phyloP scores from a whole-genome alignment of 2,797 vertebrate species.

The Tarsius wallacei region DNA sequence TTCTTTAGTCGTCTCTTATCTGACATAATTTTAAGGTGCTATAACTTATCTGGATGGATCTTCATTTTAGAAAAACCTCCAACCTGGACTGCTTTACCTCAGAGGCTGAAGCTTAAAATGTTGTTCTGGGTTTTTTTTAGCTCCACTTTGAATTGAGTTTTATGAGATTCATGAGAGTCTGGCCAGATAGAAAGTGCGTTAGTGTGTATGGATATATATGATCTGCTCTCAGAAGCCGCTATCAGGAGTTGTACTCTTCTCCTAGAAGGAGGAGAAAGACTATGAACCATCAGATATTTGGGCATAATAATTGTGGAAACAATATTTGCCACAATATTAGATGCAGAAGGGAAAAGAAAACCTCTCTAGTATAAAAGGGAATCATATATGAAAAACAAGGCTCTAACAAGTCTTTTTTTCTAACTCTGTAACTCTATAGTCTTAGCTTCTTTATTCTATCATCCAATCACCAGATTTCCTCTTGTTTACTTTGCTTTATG shows the following conservation, averaged over 20 bases:
- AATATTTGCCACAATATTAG: not conserved
- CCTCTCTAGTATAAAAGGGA: not conserved
- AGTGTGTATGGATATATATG: not conserved
- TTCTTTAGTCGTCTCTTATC: not conserved
- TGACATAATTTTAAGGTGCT: not conserved
- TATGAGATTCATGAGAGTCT: not conserved
- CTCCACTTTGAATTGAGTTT: not conserved
- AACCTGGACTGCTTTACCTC: not conserved
- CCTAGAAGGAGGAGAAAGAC: not conserved
- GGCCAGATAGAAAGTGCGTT: not conserved
- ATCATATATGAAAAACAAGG: not conserved
- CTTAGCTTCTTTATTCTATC: not conserved
- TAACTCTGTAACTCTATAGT: not conserved
- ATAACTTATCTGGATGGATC: not conserved
- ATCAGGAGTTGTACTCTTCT: not conserved
- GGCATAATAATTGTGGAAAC: not conserved
- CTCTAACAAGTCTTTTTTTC: not conserved
- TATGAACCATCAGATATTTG: not conserved
- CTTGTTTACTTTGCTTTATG: not conserved
- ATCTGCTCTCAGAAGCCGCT: not conserved
- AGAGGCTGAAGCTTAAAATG: not conserved
- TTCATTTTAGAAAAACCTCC: not conserved
- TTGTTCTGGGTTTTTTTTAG: not conserved
- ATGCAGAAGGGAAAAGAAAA: not conserved
- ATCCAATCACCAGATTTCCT: not conserved